Evolutionary conservation across 1,140 invertebrate species (phyloP), one percentile per base, ranked within the genome.

Genomic region (Zelostemma sp.): DNA sequence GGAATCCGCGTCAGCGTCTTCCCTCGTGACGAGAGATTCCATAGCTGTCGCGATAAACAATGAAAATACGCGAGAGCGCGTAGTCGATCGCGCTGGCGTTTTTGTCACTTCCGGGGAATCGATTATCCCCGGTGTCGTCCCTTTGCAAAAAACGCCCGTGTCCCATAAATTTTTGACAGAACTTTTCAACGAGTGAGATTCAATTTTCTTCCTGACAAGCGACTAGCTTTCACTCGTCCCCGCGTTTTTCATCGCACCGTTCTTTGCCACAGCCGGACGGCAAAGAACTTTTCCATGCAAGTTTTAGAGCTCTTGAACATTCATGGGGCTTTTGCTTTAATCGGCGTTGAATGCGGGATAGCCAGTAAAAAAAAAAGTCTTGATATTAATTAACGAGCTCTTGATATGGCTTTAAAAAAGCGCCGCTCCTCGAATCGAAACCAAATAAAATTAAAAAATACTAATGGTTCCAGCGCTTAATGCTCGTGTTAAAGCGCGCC

Each of bases 131-230:
- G 25, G 43, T 59, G 59, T 67, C 67, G 49, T 58, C 64, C 60
- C 40, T 49, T 59, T 66, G 63, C 64, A 28, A 43, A 43, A 62
- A 69, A 53, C 46, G 55, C 57, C 69, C 45, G 67, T 62, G 63
- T 46, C 19, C 75, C 68, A 78, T 79, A 80, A 79, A 79, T 78
- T 80, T 72, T 57, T 62, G 55, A 72, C 59, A 50, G 49, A 57
- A 49, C 61, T 67, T 67, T 66, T 68, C 31, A 58, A 53, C 41
- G 59, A 57, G 54, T 57, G 43, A 19, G 74, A 79, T 80, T 79
- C 69, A 79, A 78, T 78, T 79, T 80, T 77, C 73, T 67, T 69
- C 60, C 49, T 74, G 74, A 78, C 59, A 66, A 70, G 76, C 64
- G 65, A 69, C 62, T 65, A 21, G 41, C 48, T 71, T 68, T 55